Percentiles rank a stretch among this genome's conserved stretches.
These are phyloP conservation scores for Crossaster papposus DNA, from an alignment of 53 echinoderm and acorn worm genomes.

Conservation along the genomic window DNA sequence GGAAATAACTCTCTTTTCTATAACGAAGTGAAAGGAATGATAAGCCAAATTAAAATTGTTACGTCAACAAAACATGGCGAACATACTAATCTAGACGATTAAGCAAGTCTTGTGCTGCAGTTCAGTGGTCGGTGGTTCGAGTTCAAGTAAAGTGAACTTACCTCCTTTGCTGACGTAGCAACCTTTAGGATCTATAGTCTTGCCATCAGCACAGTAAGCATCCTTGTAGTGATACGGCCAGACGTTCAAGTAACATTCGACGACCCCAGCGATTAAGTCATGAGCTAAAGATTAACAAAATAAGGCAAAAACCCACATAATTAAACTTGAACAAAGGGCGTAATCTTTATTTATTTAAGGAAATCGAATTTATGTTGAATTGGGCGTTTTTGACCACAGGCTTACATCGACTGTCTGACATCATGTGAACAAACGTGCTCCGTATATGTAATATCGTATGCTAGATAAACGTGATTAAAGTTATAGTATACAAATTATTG, in stretches of 20 bases:
- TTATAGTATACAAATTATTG: too few relatives aligned
- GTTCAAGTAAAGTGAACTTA: not conserved
- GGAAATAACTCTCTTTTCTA: not conserved
- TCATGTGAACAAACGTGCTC: too few relatives aligned
- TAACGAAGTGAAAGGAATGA: not conserved
- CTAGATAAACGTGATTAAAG: too few relatives aligned
- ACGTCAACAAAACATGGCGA: not conserved
- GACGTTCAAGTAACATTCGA: not conserved
- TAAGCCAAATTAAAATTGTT: not conserved
- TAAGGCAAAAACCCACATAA: not conserved
- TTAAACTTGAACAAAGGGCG: too few relatives aligned
- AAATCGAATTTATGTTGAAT: too few relatives aligned
- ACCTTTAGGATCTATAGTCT: not conserved
- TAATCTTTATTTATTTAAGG: not conserved
- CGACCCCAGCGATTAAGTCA: not conserved
- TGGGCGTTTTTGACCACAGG: too few relatives aligned
- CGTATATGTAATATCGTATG: too few relatives aligned
- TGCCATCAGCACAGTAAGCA: not conserved
- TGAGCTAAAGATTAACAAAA: not conserved
- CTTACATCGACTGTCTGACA: too few relatives aligned
- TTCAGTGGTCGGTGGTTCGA: not conserved
- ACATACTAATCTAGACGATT: not conserved
- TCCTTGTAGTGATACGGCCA: slow-evolving; percentile 14
- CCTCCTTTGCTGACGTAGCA: slow-evolving; percentile 40
- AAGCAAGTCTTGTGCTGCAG: not conserved